phyloP scores from a whole-genome alignment of 2,113 vertebrate species.

The Galeopterus variegatus region DNA sequence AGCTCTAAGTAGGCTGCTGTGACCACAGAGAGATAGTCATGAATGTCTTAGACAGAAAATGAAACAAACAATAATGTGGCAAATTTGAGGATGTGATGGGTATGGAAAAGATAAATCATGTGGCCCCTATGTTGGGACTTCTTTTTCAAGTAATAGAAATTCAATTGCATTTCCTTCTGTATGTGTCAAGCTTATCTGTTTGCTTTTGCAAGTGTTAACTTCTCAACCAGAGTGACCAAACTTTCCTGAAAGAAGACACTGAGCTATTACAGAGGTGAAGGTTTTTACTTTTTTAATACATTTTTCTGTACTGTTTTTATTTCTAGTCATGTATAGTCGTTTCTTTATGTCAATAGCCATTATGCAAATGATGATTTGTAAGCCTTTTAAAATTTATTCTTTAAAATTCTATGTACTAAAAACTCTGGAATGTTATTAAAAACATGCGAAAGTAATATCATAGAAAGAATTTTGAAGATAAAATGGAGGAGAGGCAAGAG shows the following conservation, averaged over 20 bases:
- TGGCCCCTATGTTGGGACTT: neutral
- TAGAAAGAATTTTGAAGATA: conserved; percentile 19
- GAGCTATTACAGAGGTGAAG: neutral
- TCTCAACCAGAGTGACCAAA: neutral
- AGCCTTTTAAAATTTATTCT: neutral
- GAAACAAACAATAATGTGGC: neutral
- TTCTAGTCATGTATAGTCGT: conserved; percentile 14
- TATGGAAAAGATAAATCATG: neutral
- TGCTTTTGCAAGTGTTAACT: neutral
- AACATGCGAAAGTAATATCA: neutral
- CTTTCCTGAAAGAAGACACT: neutral
- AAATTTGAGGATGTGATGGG: neutral
- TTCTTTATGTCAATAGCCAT: conserved; percentile 53
- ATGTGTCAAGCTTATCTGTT: neutral
- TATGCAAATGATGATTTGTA: neutral
- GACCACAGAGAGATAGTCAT: neutral
- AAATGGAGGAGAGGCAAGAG: neutral
- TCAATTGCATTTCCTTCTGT: neutral
- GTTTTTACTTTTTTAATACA: conserved; percentile 2
- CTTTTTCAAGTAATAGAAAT: conserved; percentile 44
- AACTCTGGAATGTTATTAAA: conserved; percentile 41
- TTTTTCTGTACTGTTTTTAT: conserved; percentile 28
- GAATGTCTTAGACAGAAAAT: neutral
- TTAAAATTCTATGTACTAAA: conserved; percentile 32
- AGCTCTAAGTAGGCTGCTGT: neutral